Evolutionary conservation across 1,140 invertebrate genomes (phyloP).

Genomic region (Arion vulgaris): DNA sequence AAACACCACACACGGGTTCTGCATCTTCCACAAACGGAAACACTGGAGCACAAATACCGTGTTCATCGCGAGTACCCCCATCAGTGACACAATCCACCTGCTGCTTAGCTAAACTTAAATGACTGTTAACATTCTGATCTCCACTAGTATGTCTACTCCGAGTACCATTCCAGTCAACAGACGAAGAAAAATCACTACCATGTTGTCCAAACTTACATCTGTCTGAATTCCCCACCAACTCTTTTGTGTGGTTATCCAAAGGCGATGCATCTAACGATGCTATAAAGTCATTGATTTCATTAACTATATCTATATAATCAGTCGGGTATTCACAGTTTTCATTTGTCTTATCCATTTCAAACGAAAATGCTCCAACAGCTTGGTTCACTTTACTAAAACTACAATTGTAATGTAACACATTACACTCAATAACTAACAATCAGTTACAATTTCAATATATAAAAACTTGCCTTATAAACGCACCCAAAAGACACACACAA

Average conservation of each 20-base stretch:
- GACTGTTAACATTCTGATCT: background rate
- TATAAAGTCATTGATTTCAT: slow-evolving; percentile 70
- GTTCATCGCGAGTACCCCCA: background rate
- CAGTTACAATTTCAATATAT: no score
- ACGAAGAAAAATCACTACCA: slow-evolving; percentile 10
- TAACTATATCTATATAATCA: slow-evolving; percentile 67
- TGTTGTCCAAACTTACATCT: slow-evolving; percentile 39
- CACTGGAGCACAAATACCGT: background rate
- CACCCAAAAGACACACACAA: no score
- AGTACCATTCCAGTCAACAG: background rate
- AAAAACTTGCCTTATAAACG: no score
- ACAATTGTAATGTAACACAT: no score
- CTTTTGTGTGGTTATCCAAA: slow-evolving; percentile 38
- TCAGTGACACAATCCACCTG: background rate
- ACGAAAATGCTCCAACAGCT: background rate
- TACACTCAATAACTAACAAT: no score
- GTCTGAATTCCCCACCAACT: slow-evolving; percentile 28
- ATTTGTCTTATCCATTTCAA: background rate
- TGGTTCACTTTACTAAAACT: background rate
- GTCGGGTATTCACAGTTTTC: slow-evolving; percentile 52
- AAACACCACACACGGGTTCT: background rate
- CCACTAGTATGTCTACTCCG: slow-evolving; percentile 21
- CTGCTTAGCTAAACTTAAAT: slow-evolving; percentile 21
- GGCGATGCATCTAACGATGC: slow-evolving; percentile 60
- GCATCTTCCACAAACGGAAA: slow-evolving; percentile 31